These are phyloP conservation scores for Lepidurus arcticus DNA, from an alignment of 1,140 invertebrate species.

Conservation along the genomic window DNA sequence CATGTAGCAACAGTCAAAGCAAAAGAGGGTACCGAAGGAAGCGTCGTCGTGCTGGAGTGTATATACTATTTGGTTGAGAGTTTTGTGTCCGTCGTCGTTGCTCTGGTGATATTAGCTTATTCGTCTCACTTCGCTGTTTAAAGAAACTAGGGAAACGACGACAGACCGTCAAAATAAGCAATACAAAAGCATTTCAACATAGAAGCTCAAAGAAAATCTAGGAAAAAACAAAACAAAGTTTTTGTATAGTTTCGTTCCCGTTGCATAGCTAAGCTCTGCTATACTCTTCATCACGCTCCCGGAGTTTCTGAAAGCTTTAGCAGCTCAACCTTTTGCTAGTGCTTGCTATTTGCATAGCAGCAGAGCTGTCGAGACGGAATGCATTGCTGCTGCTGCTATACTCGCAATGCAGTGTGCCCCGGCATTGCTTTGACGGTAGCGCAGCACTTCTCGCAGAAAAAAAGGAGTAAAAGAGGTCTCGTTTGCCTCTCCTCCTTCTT, in stretches of 20 bases:
- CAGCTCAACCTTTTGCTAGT: slow-evolving; percentile 7
- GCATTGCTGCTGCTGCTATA: neutral
- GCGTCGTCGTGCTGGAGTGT: no score
- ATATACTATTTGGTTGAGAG: neutral
- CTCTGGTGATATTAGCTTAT: neutral
- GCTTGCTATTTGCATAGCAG: slow-evolving; percentile 15
- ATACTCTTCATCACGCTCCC: slow-evolving; percentile 1
- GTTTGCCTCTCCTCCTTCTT: neutral
- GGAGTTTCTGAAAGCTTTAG: neutral
- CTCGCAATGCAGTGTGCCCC: neutral
- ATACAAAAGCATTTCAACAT: neutral
- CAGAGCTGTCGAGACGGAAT: slow-evolving; percentile 1
- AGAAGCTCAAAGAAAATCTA: neutral
- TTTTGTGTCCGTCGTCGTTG: neutral
- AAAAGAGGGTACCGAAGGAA: no score
- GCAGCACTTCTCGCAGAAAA: neutral
- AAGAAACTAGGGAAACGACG: slow-evolving; percentile 8
- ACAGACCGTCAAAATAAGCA: neutral
- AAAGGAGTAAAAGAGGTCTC: neutral
- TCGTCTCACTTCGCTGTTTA: neutral
- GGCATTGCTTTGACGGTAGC: neutral
- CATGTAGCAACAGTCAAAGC: no score
- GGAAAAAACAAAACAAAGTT: neutral
- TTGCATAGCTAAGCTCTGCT: slow-evolving; percentile 12
- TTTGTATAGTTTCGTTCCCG: neutral